Conservation (phyloP, 2,888 invertebrate species). For the Drosophila anomalata region DNA sequence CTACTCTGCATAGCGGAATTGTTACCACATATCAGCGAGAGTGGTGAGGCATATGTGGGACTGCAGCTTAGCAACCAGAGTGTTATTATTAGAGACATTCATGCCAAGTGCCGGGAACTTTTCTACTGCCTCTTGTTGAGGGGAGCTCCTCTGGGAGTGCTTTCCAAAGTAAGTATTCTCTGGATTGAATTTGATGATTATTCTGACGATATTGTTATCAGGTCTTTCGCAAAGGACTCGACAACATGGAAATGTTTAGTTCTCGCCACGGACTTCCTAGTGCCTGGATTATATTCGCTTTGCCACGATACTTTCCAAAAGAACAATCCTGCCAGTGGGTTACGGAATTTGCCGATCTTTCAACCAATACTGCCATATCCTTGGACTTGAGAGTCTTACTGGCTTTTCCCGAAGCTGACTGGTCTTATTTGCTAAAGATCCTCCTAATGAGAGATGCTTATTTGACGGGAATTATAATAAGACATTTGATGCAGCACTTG, state of each 20-base stretch:
- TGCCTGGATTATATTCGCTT: conserved; percentile 89
- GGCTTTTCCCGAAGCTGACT: conserved; percentile 91
- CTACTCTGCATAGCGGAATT: conserved; percentile 90
- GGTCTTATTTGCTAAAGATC: conserved; percentile 90
- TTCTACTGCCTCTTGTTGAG: conserved; percentile 90
- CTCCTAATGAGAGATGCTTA: conserved; percentile 89
- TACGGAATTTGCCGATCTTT: conserved; percentile 85
- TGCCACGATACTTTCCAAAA: conserved; percentile 86
- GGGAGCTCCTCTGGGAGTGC: conserved; percentile 89
- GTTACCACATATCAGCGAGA: conserved; percentile 88
- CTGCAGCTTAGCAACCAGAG: conserved; percentile 86
- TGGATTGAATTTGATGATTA: background rate
- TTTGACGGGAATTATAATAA: conserved; percentile 86
- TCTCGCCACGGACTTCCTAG: conserved; percentile 86
- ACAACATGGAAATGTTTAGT: conserved; percentile 85
- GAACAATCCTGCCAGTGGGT: conserved; percentile 83
- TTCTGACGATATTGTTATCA: conserved; percentile 54
- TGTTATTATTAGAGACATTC: conserved; percentile 91
- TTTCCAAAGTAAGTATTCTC: conserved; percentile 88
- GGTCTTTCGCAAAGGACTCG: conserved; percentile 86
- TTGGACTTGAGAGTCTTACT: conserved; percentile 89
- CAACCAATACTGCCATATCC: conserved; percentile 87
- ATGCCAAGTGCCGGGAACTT: conserved; percentile 92
- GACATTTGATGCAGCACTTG: conserved; percentile 85
- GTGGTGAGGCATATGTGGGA: conserved; percentile 86